These are phyloP conservation scores for Phymanthus crucifer DNA, from an alignment of 92 coral and sea anemone genomes.

Conservation along the genomic window DNA sequence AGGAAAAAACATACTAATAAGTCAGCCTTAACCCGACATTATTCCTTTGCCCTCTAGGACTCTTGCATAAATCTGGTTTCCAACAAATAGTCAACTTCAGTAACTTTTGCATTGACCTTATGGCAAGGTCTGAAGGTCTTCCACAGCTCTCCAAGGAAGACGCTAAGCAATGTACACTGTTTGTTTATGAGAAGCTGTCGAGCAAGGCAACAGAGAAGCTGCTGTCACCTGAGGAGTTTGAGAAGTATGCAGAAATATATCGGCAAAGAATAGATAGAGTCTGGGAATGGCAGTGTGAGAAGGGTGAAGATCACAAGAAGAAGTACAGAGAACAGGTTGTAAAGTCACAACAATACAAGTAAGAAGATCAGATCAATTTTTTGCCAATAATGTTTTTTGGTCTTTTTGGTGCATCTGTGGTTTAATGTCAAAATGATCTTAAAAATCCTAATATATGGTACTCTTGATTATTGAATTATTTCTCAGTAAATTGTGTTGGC, in stretches of 20 bases:
- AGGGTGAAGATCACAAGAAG: constrained; percentile 40
- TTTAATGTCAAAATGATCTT: too few relatives aligned
- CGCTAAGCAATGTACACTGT: constrained; percentile 53
- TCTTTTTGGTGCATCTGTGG: too few relatives aligned
- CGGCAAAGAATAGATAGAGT: constrained; percentile 56
- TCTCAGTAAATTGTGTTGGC: too few relatives aligned
- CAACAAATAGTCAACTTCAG: constrained; percentile 63
- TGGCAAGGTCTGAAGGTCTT: constrained; percentile 30
- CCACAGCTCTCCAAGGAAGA: constrained; percentile 53
- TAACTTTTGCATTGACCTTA: constrained; percentile 53
- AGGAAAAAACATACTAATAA: too few relatives aligned
- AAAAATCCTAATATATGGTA: too few relatives aligned
- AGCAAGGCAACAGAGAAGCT: constrained; percentile 46
- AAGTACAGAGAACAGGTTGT: constrained; percentile 52
- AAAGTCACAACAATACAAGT: constrained; percentile 61
- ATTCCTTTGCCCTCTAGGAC: constrained; percentile 47
- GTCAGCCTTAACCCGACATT: too few relatives aligned
- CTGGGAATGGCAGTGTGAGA: constrained; percentile 71
- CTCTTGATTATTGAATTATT: too few relatives aligned
- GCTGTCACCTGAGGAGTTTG: constrained; percentile 51
- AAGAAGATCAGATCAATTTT: too few relatives aligned
- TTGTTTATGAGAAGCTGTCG: constrained; percentile 54
- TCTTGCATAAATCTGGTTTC: constrained; percentile 68
- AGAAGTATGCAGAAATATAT: constrained; percentile 55
- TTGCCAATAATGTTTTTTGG: too few relatives aligned